Evolutionary conservation across 1,140 invertebrate genomes (phyloP), one percentile per base, ranked within the genome.

Genomic region (Adelges cooleyi): DNA sequence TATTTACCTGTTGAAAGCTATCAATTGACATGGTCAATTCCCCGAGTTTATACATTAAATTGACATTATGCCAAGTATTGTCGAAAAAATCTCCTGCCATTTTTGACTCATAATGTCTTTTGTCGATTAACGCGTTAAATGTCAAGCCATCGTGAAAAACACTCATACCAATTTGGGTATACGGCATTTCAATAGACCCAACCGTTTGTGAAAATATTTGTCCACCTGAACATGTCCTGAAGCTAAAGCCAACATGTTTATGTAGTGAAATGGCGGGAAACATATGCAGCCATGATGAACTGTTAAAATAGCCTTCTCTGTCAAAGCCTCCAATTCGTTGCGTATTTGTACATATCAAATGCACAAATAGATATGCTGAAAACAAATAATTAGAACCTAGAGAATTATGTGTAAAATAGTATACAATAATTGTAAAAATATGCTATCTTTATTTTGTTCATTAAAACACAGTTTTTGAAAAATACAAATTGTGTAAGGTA

Each of bases 251-350:
- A 65, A 85, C 86, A 70, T 87, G 86, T 69, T 67, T 66, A 8
- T 82, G 80, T 71, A 84, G 85, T 69, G 89, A 80, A 33, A 84
- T 85, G 70, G 89, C 80, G 65, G 84, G 84, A 36, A 81, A 80
- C 53, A 89, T 76, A 70, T 82, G 80, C 52, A 89, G 78, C 72
- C 84, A 87, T 5, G 86, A 81, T 68, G 84, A 84, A 65, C 85
- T 85, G 76, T 89, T 88, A 74, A 90, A 87, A 71, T 87, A 89
- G 18, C 84, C 87, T 75, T 90, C 87, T 23, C 84, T 80, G n/a
- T 68, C 53, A 2, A 33, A n/a, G 9, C 9, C 18, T 62, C 56
- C 56, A 29, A 25, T 9, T 22, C 27, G 44, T 17, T 62, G 56
- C 17, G 56, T 48, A 15, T 62, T 62, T 23, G 42, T 22, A 11